Base-by-base conservation (phyloP, 1,140 invertebrate species). In the Gonatopus flavifemur region DNA sequence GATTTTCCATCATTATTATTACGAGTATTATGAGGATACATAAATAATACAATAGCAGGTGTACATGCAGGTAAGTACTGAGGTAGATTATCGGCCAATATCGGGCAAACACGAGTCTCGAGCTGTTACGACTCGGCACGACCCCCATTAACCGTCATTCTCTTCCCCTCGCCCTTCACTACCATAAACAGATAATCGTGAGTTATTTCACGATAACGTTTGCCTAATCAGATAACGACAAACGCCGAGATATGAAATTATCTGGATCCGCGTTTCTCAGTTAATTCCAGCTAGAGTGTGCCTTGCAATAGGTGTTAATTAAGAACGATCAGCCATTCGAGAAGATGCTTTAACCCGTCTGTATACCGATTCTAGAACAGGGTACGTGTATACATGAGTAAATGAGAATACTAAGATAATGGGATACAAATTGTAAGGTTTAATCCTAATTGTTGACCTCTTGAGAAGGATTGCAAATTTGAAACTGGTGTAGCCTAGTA, bases 151-250 rank as follows among this genome's bases (percentile, higher is more conserved):
- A 60, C 57, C 58, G 44, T 39, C 43, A n/a, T n/a, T n/a, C n/a
- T n/a, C n/a, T n/a, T n/a, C n/a, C n/a, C n/a, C n/a, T n/a, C n/a
- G n/a, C n/a, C n/a, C n/a, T n/a, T n/a, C n/a, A n/a, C n/a, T n/a
- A n/a, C 66, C 52, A 67, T 76, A 74, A 76, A 76, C 73, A 74
- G 70, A 66, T 73, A 76, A 70, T 73, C 63, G 62, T 40, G 51
- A 62, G 62, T 67, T 62, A 66, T 59, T 57, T 45, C 30, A 31
- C 65, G 69, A 69, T 69, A 72, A 57, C 61, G 55, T 48, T 57
- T 50, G 58, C 54, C 66, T 62, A 70, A 71, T 74, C 72, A 69
- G 69, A 75, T 74, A 70, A 63, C 58, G 47, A 37, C 35, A 28
- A 37, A 57, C 57, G 60, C 54, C 56, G 58, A 69, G 69, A 73